Percentiles rank a stretch among this genome's conserved stretches.
Evolutionary conservation across 2,113 vertebrate species (phyloP).

Genomic region (Mus pahari): DNA sequence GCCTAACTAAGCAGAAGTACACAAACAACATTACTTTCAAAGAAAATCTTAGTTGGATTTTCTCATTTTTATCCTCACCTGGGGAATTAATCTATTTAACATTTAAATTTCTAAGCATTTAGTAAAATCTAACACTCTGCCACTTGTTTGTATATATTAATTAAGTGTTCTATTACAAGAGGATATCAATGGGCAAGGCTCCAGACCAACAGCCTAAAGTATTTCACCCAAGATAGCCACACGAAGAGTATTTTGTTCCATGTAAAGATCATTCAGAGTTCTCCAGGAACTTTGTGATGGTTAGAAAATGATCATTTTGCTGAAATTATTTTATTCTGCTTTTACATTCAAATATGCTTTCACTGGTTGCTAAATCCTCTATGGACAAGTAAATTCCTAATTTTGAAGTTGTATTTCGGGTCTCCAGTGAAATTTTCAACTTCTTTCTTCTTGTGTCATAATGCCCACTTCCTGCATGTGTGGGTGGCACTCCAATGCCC

Average conservation of each 20-base stretch:
- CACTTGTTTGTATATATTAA: neutral
- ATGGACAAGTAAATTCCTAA: neutral
- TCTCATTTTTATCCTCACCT: neutral
- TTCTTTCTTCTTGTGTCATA: neutral
- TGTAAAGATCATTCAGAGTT: neutral
- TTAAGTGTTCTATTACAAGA: neutral
- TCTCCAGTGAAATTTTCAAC: neutral
- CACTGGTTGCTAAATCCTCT: neutral
- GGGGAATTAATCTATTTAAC: constrained; percentile 31
- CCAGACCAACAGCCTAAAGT: neutral
- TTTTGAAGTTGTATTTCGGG: neutral
- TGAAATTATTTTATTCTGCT: neutral
- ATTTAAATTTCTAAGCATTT: constrained; percentile 34
- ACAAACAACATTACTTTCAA: neutral
- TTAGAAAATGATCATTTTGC: neutral
- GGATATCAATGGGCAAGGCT: neutral
- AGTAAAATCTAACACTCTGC: neutral
- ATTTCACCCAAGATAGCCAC: neutral
- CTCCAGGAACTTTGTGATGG: neutral
- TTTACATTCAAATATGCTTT: neutral
- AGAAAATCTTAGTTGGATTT: neutral
- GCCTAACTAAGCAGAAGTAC: neutral
- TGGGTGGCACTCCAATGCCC: neutral
- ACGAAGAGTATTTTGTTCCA: neutral
- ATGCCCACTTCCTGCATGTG: neutral